Conservation (phyloP, 2,888 invertebrate species). For the Drosophila antonietae region DNA sequence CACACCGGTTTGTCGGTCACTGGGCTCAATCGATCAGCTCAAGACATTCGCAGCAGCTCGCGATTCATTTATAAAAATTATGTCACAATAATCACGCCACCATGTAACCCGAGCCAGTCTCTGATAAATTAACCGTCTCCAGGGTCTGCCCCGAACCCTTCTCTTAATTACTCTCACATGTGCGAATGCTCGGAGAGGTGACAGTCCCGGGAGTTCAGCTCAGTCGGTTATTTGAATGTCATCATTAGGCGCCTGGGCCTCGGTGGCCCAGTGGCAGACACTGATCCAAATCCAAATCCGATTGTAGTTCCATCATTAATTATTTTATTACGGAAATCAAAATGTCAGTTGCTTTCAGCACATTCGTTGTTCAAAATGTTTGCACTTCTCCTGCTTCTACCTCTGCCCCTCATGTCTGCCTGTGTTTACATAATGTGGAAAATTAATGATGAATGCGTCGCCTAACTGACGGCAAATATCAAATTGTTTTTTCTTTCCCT, state of each 20-base stretch:
- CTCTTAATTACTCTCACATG: slow-evolving; percentile 52
- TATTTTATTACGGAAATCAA: slow-evolving; percentile 81
- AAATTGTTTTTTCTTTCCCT: slow-evolving; percentile 25
- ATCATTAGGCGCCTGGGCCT: slow-evolving; percentile 69
- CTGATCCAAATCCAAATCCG: slow-evolving; percentile 74
- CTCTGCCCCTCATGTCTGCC: slow-evolving; percentile 16
- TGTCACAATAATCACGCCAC: slow-evolving; percentile 79
- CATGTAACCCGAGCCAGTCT: slow-evolving; percentile 23
- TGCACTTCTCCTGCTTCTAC: slow-evolving; percentile 27
- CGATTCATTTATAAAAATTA: slow-evolving; percentile 78
- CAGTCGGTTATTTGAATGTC: slow-evolving; percentile 69
- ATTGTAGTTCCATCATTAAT: slow-evolving; percentile 70
- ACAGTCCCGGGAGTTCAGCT: slow-evolving; percentile 12
- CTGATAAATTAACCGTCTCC: slow-evolving; percentile 64
- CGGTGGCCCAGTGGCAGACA: slow-evolving; percentile 37
- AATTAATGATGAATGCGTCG: slow-evolving; percentile 74
- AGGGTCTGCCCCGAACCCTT: slow-evolving; percentile 63
- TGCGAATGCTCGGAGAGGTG: slow-evolving; percentile 33
- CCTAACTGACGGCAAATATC: slow-evolving; percentile 41
- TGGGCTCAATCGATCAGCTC: slow-evolving; percentile 43
- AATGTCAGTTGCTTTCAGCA: slow-evolving; percentile 78
- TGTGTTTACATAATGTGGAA: slow-evolving; percentile 76
- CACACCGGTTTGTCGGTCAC: slow-evolving; percentile 73
- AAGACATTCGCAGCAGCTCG: not conserved
- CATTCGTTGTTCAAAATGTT: slow-evolving; percentile 61